Evolutionary conservation across 2,113 vertebrate species (phyloP).

Genomic region (Nothocercus julius): DNA sequence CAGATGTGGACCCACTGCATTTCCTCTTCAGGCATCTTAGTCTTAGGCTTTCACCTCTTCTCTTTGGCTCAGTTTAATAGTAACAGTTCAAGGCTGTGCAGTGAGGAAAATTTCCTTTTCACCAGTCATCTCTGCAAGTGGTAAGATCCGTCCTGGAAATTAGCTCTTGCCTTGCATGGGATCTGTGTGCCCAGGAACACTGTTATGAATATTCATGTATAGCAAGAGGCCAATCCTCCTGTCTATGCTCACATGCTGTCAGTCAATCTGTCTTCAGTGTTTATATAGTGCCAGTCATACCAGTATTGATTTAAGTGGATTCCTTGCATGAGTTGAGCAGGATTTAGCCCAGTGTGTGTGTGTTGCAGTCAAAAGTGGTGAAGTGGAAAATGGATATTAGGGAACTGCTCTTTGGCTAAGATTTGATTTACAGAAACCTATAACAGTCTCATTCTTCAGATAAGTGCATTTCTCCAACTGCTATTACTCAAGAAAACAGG

Average conservation of each 20-base stretch:
- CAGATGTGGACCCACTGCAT: not conserved
- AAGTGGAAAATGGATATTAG: conserved; percentile 51
- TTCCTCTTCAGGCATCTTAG: not conserved
- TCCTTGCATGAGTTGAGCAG: not conserved
- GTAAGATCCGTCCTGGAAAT: conserved; percentile 9
- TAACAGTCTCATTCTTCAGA: conserved; percentile 57
- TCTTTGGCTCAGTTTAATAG: rapidly evolving
- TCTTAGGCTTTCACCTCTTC: not conserved
- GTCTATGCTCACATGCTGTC: not conserved
- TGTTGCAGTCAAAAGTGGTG: conserved; percentile 25
- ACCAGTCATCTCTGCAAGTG: conserved; percentile 8
- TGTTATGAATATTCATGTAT: not conserved
- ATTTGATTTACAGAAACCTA: conserved; percentile 55
- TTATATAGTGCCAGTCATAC: rapidly evolving
- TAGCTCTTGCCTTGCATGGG: not conserved
- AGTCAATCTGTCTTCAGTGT: not conserved
- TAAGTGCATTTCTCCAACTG: conserved; percentile 58
- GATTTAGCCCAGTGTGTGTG: not conserved
- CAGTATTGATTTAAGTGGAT: not conserved
- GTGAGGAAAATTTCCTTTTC: conserved; percentile 29
- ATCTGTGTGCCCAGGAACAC: not conserved
- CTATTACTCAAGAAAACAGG: conserved; percentile 49
- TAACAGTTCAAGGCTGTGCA: not conserved
- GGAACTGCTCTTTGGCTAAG: conserved; percentile 47
- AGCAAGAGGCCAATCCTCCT: not conserved